Evolutionary conservation across 2,888 invertebrate genomes (phyloP), one percentile per base, ranked within the genome.

Genomic region (Tenthredo mesomela): DNA sequence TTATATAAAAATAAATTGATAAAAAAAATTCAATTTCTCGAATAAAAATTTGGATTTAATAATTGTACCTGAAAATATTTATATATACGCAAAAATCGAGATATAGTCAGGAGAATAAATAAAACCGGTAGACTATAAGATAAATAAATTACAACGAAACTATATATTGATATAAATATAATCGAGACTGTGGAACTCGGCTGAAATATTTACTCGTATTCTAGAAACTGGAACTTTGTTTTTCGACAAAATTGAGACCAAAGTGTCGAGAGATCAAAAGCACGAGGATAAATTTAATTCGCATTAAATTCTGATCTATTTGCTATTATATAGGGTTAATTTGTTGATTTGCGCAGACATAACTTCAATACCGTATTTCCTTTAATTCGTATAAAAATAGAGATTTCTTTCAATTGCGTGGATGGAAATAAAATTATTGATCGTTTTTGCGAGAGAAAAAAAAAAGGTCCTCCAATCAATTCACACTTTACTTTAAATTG

Each of bases 181-280:
- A n/a, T n/a, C n/a, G n/a, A n/a, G n/a, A n/a, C n/a, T n/a, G n/a
- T n/a, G n/a, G n/a, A n/a, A n/a, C n/a, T n/a, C n/a, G n/a, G n/a
- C n/a, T 10, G n/a, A 37, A 43, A 71, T 18, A 71, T 21, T 43
- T 71, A 37, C 40, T 33, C 75, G 15, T 29, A 7, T 29, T 18
- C 18, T 29, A 15, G 18, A 67, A 33, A 15, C 67, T 3, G 3
- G 1, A 67, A 15, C 15, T 54, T 77, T 47, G 15, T 33, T 77
- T 77, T 73, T 2, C 21, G 5, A 4, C 1, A 73, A 73, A 73
- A n/a, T 21, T 73, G 0, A 40, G 12, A 47, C 43, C n/a, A 25
- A 77, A 33, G 21, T 21, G 73, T 43, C 29, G 50, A 50, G 50
- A 50, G 75, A 77, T 77, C 75, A 77, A 77, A 77, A 29, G 50